phyloP scores from a whole-genome alignment of 2,113 vertebrate species.

The Columba janthina region DNA sequence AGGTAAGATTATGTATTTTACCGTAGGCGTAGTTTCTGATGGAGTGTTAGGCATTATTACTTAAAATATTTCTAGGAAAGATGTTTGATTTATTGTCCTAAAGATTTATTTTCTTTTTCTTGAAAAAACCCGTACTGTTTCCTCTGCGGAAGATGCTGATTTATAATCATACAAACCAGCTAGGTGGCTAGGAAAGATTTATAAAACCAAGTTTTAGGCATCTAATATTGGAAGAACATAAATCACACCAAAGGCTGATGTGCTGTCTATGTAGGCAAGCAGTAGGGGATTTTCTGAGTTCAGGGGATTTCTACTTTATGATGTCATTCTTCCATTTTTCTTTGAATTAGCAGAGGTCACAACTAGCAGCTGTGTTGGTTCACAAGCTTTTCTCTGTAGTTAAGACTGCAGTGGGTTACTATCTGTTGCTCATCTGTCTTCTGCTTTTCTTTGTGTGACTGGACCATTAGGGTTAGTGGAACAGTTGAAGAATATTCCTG shows the following conservation, averaged over 20 bases:
- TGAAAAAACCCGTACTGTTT: not conserved
- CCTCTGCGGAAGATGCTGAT: not conserved
- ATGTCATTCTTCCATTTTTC: not conserved
- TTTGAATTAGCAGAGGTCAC: not conserved
- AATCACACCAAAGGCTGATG: rapidly evolving
- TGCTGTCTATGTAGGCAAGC: not conserved
- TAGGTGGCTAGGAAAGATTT: not conserved
- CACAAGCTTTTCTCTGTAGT: not conserved
- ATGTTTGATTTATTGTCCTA: not conserved
- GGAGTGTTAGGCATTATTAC: not conserved
- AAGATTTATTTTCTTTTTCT: not conserved
- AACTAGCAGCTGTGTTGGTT: not conserved
- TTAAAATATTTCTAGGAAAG: not conserved
- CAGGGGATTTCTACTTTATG: not conserved
- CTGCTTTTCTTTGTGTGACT: not conserved
- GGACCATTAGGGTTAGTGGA: not conserved
- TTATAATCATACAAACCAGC: not conserved
- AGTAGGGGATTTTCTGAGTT: not conserved
- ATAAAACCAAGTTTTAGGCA: not conserved
- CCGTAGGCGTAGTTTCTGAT: not conserved
- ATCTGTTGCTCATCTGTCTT: not conserved
- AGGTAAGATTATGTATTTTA: not conserved
- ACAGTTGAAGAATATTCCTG: not conserved
- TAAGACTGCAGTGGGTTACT: not conserved
- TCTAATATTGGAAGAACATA: not conserved